A percentile compares a stretch with the other conserved stretches of the same genome.
phyloP scores from a whole-genome alignment of 2,888 invertebrate species.

The Tachina lurida region DNA sequence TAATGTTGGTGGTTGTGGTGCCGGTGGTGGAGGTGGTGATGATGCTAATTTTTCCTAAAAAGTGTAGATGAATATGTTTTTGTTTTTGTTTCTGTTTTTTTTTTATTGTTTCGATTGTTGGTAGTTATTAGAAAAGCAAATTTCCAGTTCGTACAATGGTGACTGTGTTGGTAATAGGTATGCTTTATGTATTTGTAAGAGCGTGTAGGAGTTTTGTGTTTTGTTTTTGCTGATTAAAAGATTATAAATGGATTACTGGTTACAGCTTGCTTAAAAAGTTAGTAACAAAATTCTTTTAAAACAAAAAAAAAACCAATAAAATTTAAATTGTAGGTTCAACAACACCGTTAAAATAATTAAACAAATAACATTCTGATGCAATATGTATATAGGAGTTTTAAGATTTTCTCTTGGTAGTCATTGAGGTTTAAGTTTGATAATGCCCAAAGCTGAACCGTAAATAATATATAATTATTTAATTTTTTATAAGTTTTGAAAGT shows the following conservation, averaged over 20 bases:
- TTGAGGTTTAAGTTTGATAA: too few relatives aligned
- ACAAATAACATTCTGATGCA: not conserved
- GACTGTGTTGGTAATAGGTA: conserved; percentile 21
- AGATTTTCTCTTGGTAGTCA: too few relatives aligned
- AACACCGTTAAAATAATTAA: not conserved
- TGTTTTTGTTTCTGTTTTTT: conserved; percentile 70
- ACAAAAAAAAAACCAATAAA: not conserved
- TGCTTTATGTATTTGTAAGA: not conserved
- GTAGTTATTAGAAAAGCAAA: conserved; percentile 62
- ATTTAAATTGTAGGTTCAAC: conserved; percentile 1
- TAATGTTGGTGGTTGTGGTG: conserved; percentile 73
- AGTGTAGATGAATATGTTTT: conserved; percentile 68
- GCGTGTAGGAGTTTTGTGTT: conserved; percentile 1
- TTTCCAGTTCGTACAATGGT: conserved; percentile 27
- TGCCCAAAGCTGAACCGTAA: too few relatives aligned
- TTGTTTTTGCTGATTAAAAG: conserved; percentile 4
- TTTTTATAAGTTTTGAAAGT: too few relatives aligned
- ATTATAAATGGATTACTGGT: not conserved
- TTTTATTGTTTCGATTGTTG: conserved; percentile 57
- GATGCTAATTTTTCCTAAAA: conserved; percentile 77
- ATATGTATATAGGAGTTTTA: too few relatives aligned
- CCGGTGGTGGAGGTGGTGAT: conserved; percentile 76
- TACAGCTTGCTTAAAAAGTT: not conserved
- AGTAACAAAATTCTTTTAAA: not conserved
- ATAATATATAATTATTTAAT: too few relatives aligned